Percentiles rank a stretch among this genome's conserved stretches.
These are phyloP conservation scores for Acanthosepion lycidas DNA, from an alignment of 2,888 invertebrate genomes.

Conservation along the genomic window DNA sequence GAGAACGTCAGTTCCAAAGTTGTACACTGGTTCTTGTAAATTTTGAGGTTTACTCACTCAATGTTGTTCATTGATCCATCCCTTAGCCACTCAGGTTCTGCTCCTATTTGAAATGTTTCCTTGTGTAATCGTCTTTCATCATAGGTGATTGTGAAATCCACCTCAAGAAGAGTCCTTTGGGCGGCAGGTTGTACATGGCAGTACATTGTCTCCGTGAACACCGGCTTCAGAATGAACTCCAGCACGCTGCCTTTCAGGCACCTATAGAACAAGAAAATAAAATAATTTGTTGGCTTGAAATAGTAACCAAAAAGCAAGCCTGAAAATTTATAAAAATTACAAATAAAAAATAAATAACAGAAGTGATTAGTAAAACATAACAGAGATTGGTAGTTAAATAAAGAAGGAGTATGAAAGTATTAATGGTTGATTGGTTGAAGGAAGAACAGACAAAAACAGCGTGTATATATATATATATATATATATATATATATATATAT, in stretches of 20 bases:
- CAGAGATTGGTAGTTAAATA: too few species aligned
- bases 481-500: too few species aligned
- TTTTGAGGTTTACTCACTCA: neutral
- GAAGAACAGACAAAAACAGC: too few species aligned
- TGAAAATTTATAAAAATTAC: neutral
- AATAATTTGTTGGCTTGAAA: neutral
- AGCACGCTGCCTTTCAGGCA: conserved; percentile 70
- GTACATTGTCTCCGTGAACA: conserved; percentile 62
- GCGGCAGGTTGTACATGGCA: conserved; percentile 64
- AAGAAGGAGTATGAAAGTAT: too few species aligned
- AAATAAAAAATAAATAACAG: neutral
- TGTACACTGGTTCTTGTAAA: neutral
- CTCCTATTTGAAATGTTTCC: conserved; percentile 53
- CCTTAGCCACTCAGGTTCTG: conserved; percentile 61
- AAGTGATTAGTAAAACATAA: too few species aligned
- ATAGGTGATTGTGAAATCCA: conserved; percentile 60
- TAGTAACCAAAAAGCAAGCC: neutral
- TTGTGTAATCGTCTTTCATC: conserved; percentile 53
- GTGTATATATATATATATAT: too few species aligned
- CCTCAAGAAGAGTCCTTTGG: conserved; percentile 59
- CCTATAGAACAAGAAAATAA: conserved; percentile 56
- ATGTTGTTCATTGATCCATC: conserved; percentile 56
- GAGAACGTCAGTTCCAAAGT: neutral
- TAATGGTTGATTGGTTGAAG: too few species aligned
- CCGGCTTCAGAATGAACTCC: conserved; percentile 67